phyloP scores from a whole-genome alignment of 92 coral and sea anemone genomes.

The Siderastrea radians region DNA sequence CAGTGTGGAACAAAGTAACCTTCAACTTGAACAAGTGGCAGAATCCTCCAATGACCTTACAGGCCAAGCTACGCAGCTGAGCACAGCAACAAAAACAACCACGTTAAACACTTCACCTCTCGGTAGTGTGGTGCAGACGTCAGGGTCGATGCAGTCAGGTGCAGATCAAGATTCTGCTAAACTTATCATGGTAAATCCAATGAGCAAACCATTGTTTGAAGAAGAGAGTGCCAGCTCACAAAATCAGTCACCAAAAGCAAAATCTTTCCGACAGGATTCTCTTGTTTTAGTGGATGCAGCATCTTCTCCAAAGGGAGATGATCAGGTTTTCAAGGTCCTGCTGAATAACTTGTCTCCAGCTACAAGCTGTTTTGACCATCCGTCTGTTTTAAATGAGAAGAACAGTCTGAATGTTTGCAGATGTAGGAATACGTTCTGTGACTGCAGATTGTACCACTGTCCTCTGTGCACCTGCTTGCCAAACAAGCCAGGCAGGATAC shows the following conservation, averaged over 20 bases:
- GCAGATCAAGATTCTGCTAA: constrained; percentile 34
- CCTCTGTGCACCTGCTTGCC: constrained; percentile 92
- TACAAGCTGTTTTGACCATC: constrained; percentile 62
- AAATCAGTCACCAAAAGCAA: constrained; percentile 38
- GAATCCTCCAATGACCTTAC: not conserved
- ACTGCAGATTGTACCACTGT: constrained; percentile 90
- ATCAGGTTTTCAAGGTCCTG: constrained; percentile 81
- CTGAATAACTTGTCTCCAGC: constrained; percentile 63
- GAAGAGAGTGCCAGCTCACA: constrained; percentile 14
- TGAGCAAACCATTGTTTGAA: constrained; percentile 21
- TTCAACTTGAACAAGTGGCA: constrained; percentile 13
- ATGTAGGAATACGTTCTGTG: constrained; percentile 88
- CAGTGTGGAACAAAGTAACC: constrained; percentile 19
- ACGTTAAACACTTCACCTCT: constrained; percentile 8
- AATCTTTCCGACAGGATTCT: constrained; percentile 66
- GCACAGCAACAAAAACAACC: not conserved
- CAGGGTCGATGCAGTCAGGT: constrained; percentile 1
- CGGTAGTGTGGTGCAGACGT: not conserved
- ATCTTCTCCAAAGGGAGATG: constrained; percentile 69
- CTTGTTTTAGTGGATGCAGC: constrained; percentile 61
- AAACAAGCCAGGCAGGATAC: constrained; percentile 90
- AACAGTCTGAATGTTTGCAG: constrained; percentile 65
- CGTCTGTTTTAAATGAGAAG: constrained; percentile 75
- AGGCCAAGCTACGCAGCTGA: constrained; percentile 2
- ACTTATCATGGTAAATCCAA: constrained; percentile 28